Base-by-base conservation (phyloP, 2,888 invertebrate genomes). In the Venustoraphidia nigricollis region DNA sequence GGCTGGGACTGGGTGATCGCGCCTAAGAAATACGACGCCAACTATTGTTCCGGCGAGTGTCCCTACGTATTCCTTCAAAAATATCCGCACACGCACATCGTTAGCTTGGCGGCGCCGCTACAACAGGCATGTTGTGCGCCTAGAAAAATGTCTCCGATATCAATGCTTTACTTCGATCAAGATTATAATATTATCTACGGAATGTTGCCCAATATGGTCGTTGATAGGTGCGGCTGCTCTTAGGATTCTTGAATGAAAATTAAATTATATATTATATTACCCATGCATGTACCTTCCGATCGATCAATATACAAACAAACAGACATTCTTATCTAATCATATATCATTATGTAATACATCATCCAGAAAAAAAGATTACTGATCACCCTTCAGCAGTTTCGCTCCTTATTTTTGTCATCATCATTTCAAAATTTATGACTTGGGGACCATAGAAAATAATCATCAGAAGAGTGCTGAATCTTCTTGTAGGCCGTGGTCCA, bases 1-100 rank as follows among this genome's bases (percentile, higher is more conserved):
- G 94, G 94, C 34, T 96, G 95, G 93, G 91, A 95, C 63, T 97
- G 94, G 83, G 89, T 97, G 59, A 91, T 97, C 50, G 94, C 94
- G 0, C 97, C 97, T 0, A 91, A 90, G 60, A 76, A 81, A 51
- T 97, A 95, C 71, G 87, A 90, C 60, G 95, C 96, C 8, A 91
- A 92, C 69, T 94, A 94, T 70, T 97, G 97, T 70, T 82, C 89
- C 47, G 95, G 97, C 8, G 91, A 94, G 59, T 97, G 97, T 66
- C 85, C 87, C 0, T 84, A 83, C 67, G 82, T 89, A 45, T 90
- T 90, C 63, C 70, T 91, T 52, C 90, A 88, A 61, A 82, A 83
- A 60, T 85, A 87, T 62, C 83, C 89, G 1, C 90, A 93, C 65
- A 91, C 92, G 9, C 90, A 93, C 67, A 72, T 94, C 59, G 81